Conservation (phyloP, 2,888 invertebrate species). For the Sympetrum striolatum region DNA sequence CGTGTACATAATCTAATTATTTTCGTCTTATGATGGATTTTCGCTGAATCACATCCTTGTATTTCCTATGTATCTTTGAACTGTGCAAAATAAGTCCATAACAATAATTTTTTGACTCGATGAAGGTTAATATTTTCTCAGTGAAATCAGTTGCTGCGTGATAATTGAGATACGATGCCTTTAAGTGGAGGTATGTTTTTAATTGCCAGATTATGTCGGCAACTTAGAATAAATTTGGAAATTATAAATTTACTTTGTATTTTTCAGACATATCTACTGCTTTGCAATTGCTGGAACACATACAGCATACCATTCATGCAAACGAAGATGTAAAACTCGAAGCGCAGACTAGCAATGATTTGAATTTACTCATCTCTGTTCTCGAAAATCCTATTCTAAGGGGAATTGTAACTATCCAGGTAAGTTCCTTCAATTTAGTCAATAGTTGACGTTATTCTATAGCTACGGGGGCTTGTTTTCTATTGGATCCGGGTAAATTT, state of each 20-base stretch:
- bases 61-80: background rate
- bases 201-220: background rate
- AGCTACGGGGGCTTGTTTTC: background rate
- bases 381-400: slow-evolving; percentile 88
- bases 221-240: too few species aligned
- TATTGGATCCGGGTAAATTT: too few species aligned
- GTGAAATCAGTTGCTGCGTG: background rate
- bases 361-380: slow-evolving; percentile 82
- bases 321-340: slow-evolving; percentile 84
- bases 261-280: slow-evolving; percentile 85
- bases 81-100: background rate
- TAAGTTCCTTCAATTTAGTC: slow-evolving; percentile 48
- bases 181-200: slow-evolving; percentile 15
- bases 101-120: background rate
- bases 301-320: slow-evolving; percentile 84
- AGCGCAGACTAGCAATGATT: slow-evolving; percentile 75
- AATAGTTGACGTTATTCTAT: background rate
- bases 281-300: slow-evolving; percentile 85
- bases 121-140: slow-evolving; percentile 9
- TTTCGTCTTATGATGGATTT: background rate
- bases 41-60: background rate
- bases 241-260: slow-evolving; percentile 44
- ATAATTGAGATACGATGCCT: slow-evolving; percentile 13
- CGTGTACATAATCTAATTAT: background rate
- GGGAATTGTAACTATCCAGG: slow-evolving; percentile 81